These are phyloP conservation scores for Gnatocerus cornutus DNA, from an alignment of 2,888 invertebrate species.

Conservation along the genomic window DNA sequence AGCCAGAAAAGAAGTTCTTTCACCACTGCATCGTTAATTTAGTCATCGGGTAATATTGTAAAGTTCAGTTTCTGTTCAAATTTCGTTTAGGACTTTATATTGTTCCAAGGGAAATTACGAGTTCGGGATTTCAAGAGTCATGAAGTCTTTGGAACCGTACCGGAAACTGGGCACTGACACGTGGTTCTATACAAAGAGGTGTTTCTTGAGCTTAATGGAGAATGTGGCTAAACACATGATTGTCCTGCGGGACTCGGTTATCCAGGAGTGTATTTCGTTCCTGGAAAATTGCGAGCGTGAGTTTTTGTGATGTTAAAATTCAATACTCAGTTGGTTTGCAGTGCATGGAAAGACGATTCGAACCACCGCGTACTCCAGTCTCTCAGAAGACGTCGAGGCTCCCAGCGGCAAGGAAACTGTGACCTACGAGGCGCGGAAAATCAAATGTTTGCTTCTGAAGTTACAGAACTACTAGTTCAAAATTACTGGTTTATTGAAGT, in stretches of 20 bases:
- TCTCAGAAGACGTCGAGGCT: constrained; percentile 79
- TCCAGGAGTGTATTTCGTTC: constrained; percentile 91
- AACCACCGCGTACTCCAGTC: constrained; percentile 87
- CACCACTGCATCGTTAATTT: constrained; percentile 99
- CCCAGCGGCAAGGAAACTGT: constrained; percentile 89
- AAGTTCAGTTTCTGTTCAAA: background rate
- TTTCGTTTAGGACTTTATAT: constrained; percentile 83
- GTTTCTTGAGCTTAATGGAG: constrained; percentile 94
- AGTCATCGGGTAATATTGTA: constrained; percentile 87
- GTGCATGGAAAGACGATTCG: constrained; percentile 89
- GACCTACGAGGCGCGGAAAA: constrained; percentile 89
- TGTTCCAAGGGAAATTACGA: constrained; percentile 99
- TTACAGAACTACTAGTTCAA: constrained; percentile 41
- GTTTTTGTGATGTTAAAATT: constrained; percentile 47
- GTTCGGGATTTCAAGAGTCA: constrained; percentile 97
- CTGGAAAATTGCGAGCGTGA: constrained; percentile 90
- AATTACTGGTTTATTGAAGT: constrained; percentile 27
- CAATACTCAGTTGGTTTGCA: constrained; percentile 60
- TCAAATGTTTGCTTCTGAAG: constrained; percentile 87
- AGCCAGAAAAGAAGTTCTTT: constrained; percentile 93
- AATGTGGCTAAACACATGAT: constrained; percentile 93
- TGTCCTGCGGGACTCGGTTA: constrained; percentile 88
- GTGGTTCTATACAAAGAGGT: constrained; percentile 98
- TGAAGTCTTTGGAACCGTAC: constrained; percentile 96
- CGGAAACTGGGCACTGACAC: constrained; percentile 98